Conservation (phyloP, 2,113 vertebrate genomes). For the Xiphorhynchus elegans region DNA sequence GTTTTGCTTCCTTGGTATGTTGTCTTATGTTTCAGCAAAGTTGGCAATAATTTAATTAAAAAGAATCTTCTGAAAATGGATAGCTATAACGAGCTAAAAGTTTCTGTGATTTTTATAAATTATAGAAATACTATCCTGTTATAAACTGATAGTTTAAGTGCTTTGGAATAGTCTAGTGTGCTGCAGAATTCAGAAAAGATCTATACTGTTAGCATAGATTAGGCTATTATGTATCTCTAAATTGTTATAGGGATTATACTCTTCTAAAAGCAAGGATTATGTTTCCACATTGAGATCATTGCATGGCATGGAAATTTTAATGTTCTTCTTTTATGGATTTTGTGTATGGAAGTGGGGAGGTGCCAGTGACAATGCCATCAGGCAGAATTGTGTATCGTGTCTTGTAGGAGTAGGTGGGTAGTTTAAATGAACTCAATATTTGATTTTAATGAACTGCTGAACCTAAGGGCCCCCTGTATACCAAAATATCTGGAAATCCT, state of each 20-base stretch:
- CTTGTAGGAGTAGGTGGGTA: neutral
- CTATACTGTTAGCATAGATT: neutral
- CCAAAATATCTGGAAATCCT: neutral
- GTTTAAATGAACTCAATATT: neutral
- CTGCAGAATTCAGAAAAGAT: neutral
- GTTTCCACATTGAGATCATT: neutral
- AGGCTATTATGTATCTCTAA: neutral
- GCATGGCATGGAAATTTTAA: neutral
- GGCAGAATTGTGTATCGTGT: neutral
- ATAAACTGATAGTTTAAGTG: slow-evolving; percentile 1
- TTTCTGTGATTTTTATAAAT: neutral
- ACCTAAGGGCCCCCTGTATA: neutral
- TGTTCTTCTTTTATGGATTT: neutral
- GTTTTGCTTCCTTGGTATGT: neutral
- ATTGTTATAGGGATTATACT: neutral
- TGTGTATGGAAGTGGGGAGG: neutral
- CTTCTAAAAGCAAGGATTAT: slow-evolving; percentile 6
- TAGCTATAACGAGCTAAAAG: neutral
- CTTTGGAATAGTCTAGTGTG: neutral
- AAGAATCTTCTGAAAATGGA: neutral
- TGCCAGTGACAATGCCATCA: neutral
- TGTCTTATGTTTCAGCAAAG: neutral
- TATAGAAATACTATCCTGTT: neutral
- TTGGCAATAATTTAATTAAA: neutral
- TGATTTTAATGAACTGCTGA: neutral